Base-by-base conservation (phyloP, 2,797 vertebrate species). In the Darevskia nairensis region DNA sequence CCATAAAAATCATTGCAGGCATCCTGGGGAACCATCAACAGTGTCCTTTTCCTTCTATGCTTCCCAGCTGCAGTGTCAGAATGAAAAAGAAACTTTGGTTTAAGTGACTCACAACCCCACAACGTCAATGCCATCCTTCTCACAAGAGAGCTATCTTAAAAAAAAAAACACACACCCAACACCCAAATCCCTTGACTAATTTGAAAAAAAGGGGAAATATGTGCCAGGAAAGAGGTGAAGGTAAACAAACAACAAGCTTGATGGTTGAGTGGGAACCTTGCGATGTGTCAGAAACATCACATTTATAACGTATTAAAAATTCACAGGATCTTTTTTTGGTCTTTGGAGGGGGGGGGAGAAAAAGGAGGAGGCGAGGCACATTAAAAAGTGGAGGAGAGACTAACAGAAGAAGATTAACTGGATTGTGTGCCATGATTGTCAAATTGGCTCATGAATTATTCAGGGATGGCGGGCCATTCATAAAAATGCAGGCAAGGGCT, bases 241-340 rank as follows among this genome's bases (percentile, higher is more conserved):
- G 35, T 35, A 94, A 50, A 50, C 50, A 50, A 50, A 93, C 91
- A 83, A 82, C 75, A 91, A 92, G 84, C 81, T 72, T 71, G 0
- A 4, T 86, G 93, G 94, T 88, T 88, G 79, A 94, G 86, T 25
- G 86, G 27, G 59, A 94, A 94, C 23, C n/a, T 94, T 29, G 46
- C 91, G 90, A 93, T 55, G 50, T 79, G 85, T 13, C 77, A 90
- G 89, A 88, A 90, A 93, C n/a, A 83, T 88, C 71, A 80, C 86
- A 95, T 89, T 91, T 91, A 95, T 95, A 93, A 96, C 95, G 94
- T 94, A 96, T 96, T 95, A 94, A 95, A 94, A 92, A 95, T 85
- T 86, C 50, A 6, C 87, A 89, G 66, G 69, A 69, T 89, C 92
- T 78, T 32, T 72, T 35, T 74, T 74, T 39, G 35, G 17, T 96